Evolutionary conservation across 2,888 invertebrate genomes (phyloP), one percentile per base, ranked within the genome.

Genomic region (Pollenia angustigena): DNA sequence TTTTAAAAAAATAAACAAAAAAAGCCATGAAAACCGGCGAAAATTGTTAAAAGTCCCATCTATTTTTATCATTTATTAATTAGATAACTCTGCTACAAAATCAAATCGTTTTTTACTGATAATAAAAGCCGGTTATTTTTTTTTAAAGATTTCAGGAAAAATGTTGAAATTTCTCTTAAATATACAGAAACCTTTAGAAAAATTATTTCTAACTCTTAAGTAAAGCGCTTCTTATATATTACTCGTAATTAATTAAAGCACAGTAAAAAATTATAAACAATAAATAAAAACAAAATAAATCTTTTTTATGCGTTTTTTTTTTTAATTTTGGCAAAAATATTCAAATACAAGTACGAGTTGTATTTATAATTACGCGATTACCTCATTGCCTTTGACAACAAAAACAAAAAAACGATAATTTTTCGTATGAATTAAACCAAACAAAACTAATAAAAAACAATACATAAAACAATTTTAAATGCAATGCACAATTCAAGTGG

Each of bases 281-380:
- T 32, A 6, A 6, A 6, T 32, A 32, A 32, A 32, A 32, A 32
- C 32, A 32, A 32, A 6, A 32, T 32, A 32, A 32, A 32, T 32
- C 32, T 50, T 11, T 50, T 14, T 12, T 64, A n/a, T n/a, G 11
- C 75, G 42, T 64, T 60, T 68, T 71, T 56, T 56, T 52, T 81
- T 74, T 71, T 64, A 54, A 74, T 71, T 80, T 48, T 11, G 18
- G 44, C 48, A 75, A 18, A 4, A 40, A 23, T 85, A 87, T 85
- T 89, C 85, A 88, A 90, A 89, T 58, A 40, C 62, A 40, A 64
- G 23, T 72, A 64, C 16, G 9, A 58, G 40, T 6, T 88, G 84
- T 86, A 90, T 91, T 91, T 92, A 92, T 90, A 90, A 91, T 91
- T 92, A 91, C 87, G 88, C 90, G 91, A 92, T 92, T 92, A 92